These are phyloP conservation scores for Pantherophis vulpinus DNA, from an alignment of 2,797 vertebrate genomes.

Conservation along the genomic window DNA sequence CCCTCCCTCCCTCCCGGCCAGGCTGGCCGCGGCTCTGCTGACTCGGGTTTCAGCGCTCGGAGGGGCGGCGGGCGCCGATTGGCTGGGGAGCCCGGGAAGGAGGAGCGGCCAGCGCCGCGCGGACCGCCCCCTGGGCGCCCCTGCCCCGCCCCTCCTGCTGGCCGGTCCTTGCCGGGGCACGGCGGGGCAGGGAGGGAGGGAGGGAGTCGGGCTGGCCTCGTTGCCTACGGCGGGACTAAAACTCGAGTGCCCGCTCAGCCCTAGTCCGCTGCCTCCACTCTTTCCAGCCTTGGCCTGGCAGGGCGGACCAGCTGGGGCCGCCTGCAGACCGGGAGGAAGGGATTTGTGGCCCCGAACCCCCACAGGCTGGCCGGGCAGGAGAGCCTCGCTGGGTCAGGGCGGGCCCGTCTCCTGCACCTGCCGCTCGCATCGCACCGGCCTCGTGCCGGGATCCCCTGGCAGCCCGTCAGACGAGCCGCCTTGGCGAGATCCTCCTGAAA, in stretches of 20 bases:
- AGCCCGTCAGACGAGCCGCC: constrained; percentile 9
- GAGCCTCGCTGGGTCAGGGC: background rate
- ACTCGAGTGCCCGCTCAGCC: background rate
- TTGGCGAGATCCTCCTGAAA: constrained; percentile 13
- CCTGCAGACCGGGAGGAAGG: background rate
- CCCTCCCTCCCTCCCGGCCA: background rate
- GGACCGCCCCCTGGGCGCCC: background rate
- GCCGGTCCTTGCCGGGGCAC: background rate
- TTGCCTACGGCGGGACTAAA: background rate
- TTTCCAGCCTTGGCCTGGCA: background rate
- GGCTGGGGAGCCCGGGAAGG: background rate
- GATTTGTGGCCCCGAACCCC: background rate
- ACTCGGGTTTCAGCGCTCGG: background rate
- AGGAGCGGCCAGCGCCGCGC: background rate
- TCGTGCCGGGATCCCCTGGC: background rate
- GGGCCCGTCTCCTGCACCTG: background rate
- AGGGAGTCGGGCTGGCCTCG: background rate
- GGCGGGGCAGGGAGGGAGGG: background rate
- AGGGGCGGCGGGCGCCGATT: background rate
- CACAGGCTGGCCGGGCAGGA: background rate
- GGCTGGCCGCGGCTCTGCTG: background rate
- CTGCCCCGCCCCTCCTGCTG: background rate
- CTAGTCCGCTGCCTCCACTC: background rate
- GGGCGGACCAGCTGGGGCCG: background rate
- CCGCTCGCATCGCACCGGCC: constrained; percentile 5